Evolutionary conservation across 2,113 vertebrate genomes (phyloP).

Genomic region (Excalfactoria chinensis): DNA sequence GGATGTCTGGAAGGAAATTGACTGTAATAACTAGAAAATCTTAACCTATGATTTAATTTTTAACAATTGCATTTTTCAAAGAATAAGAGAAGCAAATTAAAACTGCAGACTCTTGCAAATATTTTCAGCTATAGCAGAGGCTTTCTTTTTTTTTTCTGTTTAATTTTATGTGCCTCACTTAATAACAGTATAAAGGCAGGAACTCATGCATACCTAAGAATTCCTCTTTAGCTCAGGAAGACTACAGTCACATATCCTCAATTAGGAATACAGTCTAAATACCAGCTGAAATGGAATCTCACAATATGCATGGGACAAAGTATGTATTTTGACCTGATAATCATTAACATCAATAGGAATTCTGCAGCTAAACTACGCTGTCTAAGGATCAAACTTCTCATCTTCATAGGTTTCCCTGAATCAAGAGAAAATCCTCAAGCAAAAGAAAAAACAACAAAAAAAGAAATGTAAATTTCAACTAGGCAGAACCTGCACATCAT

Average conservation of each 20-base stretch:
- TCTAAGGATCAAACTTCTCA: background rate
- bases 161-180: background rate
- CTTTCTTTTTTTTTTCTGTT: background rate
- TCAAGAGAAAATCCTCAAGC: background rate
- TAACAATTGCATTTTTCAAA: slow-evolving; percentile 59
- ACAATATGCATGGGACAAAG: background rate
- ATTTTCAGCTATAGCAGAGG: background rate
- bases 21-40: slow-evolving; percentile 57
- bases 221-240: background rate
- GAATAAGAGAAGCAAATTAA: background rate
- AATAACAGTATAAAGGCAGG: background rate
- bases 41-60: slow-evolving; percentile 50
- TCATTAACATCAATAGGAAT: background rate
- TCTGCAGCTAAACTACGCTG: background rate
- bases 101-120: background rate
- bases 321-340: background rate
- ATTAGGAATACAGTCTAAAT: background rate
- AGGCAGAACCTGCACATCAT: background rate
- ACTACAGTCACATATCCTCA: background rate
- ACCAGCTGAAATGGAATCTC: background rate
- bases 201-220: background rate
- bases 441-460: background rate
- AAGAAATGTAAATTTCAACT: background rate
- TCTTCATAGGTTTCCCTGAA: background rate
- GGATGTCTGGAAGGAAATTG: slow-evolving; percentile 68